phyloP scores from a whole-genome alignment of 2,797 vertebrate species.

The Helicolenus hilgendorfi region DNA sequence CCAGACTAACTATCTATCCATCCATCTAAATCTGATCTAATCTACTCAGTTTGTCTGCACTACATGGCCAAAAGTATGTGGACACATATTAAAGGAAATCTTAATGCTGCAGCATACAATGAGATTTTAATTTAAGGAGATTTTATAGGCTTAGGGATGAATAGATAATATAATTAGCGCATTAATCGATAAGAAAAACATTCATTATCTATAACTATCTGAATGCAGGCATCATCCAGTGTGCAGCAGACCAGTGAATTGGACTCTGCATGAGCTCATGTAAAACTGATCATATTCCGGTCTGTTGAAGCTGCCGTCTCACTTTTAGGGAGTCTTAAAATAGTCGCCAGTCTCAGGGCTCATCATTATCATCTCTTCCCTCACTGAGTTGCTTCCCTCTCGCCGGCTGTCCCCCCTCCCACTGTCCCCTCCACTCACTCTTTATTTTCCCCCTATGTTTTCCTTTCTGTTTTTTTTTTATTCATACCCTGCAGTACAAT shows the following conservation, averaged over 20 bases:
- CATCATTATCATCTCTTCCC: conserved; percentile 67
- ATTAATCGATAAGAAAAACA: not conserved
- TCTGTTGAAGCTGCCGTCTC: conserved; percentile 53
- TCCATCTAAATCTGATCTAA: not conserved
- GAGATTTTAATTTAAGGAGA: not conserved
- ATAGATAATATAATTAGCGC: not conserved
- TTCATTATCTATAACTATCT: not conserved
- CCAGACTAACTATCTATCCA: not conserved
- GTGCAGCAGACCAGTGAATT: conserved; percentile 20
- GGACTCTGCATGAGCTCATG: conserved; percentile 13
- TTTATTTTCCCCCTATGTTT: not conserved
- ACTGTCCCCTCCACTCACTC: not conserved
- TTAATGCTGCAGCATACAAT: not conserved
- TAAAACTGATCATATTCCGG: conserved; percentile 41
- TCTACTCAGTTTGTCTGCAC: not conserved
- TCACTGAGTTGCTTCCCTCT: conserved; percentile 36
- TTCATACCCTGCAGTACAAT: conserved; percentile 23
- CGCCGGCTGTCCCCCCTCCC: conserved; percentile 5
- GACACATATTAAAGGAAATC: not conserved
- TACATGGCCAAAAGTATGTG: not conserved
- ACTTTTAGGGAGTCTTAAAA: conserved; percentile 74
- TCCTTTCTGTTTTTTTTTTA: conserved; percentile 41
- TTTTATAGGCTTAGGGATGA: not conserved
- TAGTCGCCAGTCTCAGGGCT: conserved; percentile 67
- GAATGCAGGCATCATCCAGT: not conserved